Evolutionary conservation across 1,140 invertebrate genomes (phyloP).

Genomic region (Magallana angulata): DNA sequence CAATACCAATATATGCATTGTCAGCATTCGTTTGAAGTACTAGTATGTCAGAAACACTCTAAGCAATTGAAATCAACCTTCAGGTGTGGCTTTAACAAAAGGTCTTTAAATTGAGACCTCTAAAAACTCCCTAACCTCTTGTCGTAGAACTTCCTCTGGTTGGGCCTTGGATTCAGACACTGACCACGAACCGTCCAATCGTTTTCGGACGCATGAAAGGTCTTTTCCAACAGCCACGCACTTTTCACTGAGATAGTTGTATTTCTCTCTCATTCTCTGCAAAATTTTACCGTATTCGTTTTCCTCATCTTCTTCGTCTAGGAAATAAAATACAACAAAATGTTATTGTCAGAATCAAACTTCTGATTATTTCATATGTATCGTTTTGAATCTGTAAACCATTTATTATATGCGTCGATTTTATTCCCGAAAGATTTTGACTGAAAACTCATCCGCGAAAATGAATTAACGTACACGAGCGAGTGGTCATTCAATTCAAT

Average conservation of each 20-base stretch:
- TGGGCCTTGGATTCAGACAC: neutral
- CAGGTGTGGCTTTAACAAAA: too few species aligned
- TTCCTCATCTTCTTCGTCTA: conserved; percentile 8
- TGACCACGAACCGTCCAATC: neutral
- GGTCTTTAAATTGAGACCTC: too few species aligned
- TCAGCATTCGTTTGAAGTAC: neutral
- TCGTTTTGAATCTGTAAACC: too few species aligned
- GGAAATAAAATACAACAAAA: too few species aligned
- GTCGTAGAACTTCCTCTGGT: conserved; percentile 14
- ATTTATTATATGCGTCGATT: too few species aligned
- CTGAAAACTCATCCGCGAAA: too few species aligned
- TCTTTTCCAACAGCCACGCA: neutral
- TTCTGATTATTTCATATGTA: too few species aligned
- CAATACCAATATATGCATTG: neutral
- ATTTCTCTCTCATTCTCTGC: conserved; percentile 1
- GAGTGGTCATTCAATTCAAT: too few species aligned
- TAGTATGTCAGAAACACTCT: neutral
- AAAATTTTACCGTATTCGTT: neutral
- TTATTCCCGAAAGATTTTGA: too few species aligned
- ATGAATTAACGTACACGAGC: too few species aligned
- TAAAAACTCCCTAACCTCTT: neutral
- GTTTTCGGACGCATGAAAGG: neutral
- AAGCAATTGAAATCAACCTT: neutral
- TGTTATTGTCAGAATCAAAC: too few species aligned
- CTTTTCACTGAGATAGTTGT: conserved; percentile 11